Base-by-base conservation (phyloP, 1,140 invertebrate genomes). In the Dryas iulia region DNA sequence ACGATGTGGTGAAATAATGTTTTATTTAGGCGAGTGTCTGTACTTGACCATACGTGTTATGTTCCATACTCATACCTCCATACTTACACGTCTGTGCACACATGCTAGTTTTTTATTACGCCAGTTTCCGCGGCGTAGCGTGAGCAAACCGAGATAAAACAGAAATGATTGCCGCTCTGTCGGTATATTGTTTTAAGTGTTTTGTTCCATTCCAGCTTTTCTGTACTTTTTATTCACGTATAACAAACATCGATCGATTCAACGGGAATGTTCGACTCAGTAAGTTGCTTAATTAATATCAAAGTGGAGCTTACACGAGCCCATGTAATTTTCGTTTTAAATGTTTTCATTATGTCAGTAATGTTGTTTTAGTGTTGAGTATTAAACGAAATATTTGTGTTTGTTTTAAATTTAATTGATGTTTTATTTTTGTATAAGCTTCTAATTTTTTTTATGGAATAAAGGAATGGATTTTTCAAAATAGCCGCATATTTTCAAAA, bases 71-170 rank as follows among this genome's bases (percentile, higher is more conserved):
- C 47, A 28, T 63, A 31, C n/a, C n/a, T n/a, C n/a, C n/a, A n/a
- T 56, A 54, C 52, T 63, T 63, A 63, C 61, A 63, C 14, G 59
- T 69, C 58, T 67, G 47, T 54, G 56, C 61, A 62, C 67, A 28
- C 35, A 64, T 39, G n/a, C 76, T 84, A 86, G 81, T 87, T 90
- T 90, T 89, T 90, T 90, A 90, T 90, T 87, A 82, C 81, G 74
- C 71, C 82, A 78, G 85, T 86, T 87, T 84, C 85, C 88, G 82
- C 74, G 78, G 77, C 84, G 73, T 77, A 78, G 83, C 80, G 82
- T 89, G 86, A 83, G 78, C 84, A 86, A 86, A 88, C 85, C 84
- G 78, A 84, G 86, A 90, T 90, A 90, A 89, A 89, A 86, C 86
- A 84, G 79, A 77, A 90, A 88, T 88, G 86, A 90, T 90, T 89